Evolutionary conservation across 2,113 vertebrate species (phyloP), one percentile per base, ranked within the genome.

Genomic region (Origma solitaria): DNA sequence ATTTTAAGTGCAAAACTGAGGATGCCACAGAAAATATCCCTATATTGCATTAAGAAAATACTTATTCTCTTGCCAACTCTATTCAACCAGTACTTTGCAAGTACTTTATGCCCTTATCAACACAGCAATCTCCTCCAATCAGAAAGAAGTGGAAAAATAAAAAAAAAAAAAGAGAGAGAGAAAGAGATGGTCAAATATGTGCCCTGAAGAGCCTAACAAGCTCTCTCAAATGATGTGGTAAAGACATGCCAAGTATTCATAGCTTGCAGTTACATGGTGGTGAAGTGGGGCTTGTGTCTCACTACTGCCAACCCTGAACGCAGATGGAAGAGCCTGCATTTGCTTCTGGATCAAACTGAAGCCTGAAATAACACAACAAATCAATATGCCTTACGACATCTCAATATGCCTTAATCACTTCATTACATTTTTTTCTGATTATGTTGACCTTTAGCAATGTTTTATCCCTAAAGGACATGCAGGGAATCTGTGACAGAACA

Each of bases 141-240:
- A 3, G 9, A 37, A 33, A 31, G 14, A 60, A 23, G n/a, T n/a
- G 12, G 4, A 6, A 3, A 6, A 3, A 5, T n/a, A 37, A 10
- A 33, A 21, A 33, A 19, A 23, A 13, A 38, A 7, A n/a, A 0
- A 49, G 1, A 45, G 4, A 51, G 4, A n/a, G 2, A 53, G 8
- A 33, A 68, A 57, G 22, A n/a, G 13, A 33, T 47, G 7, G 35
- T 42, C 16, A 73, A 81, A 69, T 24, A n/a, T 8, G 3, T 20
- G 9, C 15, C n/a, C 60, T 30, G 30, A 50, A 51, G 10, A 81
- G 13, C 9, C 44, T 49, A 80, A 47, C 2, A 30, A 11, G n/a
- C n/a, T 72, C 23, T 68, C 44, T 33, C 10, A 28, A 45, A 47
- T 14, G 4, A 18, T 31, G 10, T 35, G 11, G 30, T 17, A 15